Evolutionary conservation across 1,140 invertebrate species (phyloP).

Genomic region (Archivesica marissinica): DNA sequence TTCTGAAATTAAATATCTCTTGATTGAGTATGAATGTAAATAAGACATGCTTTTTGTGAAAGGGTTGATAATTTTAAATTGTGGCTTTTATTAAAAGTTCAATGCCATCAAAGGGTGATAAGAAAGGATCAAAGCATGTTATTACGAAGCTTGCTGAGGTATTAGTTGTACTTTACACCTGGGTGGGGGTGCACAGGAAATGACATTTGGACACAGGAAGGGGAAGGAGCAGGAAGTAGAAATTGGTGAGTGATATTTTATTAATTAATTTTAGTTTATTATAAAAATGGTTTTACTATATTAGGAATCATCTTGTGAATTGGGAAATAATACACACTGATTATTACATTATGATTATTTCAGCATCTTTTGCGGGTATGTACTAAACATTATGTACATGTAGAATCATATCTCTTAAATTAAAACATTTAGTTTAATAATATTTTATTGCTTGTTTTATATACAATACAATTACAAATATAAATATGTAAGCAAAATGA

Average conservation of each 20-base stretch:
- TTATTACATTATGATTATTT: too few species aligned
- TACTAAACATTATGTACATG: too few species aligned
- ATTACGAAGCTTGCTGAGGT: background rate
- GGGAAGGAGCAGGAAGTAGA: conserved; percentile 12
- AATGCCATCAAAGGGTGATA: conserved; percentile 15
- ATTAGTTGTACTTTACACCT: background rate
- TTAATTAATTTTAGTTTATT: background rate
- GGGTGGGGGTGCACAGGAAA: background rate
- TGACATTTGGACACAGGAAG: background rate
- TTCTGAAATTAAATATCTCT: too few species aligned
- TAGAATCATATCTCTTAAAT: too few species aligned
- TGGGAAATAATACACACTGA: too few species aligned
- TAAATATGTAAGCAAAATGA: too few species aligned
- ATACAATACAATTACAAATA: too few species aligned
- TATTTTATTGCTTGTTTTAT: too few species aligned
- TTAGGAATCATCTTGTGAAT: too few species aligned
- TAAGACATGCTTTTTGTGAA: conserved; percentile 18
- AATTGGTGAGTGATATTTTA: background rate
- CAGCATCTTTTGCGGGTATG: too few species aligned
- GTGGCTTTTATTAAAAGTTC: conserved; percentile 1
- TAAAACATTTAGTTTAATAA: too few species aligned
- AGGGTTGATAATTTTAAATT: background rate
- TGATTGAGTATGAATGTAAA: conserved; percentile 18
- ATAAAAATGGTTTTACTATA: background rate
- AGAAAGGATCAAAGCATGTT: background rate